Evolutionary conservation across 2,113 vertebrate species (phyloP), one percentile per base, ranked within the genome.

Genomic region (Toxotes chatareus): DNA sequence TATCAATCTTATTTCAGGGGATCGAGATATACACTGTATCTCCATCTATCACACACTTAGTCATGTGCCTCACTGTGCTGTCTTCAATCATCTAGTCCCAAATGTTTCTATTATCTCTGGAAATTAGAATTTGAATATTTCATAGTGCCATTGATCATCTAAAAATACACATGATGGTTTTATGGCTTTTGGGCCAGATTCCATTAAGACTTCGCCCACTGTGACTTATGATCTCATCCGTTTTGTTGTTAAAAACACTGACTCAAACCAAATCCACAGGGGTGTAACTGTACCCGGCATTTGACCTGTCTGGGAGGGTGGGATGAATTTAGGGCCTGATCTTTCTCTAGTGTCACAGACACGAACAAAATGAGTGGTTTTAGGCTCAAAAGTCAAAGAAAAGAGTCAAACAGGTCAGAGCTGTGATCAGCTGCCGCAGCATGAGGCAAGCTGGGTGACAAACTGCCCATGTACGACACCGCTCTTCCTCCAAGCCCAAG

Each of bases 101-200:
- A 90, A 90, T 83, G 77, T 87, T 89, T 88, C 90, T 87, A 92
- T 89, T 89, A 91, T 91, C 85, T 83, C 86, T 87, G 90, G 86
- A 91, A 90, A 93, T 94, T 85, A 92, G 72, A 85, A 83, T 88
- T 55, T 94, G 38, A 94, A 95, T 94, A 93, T 93, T 94, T 94
- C 60, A 93, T 86, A 67, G 31, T 14, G 47, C 59, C 86, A 90
- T 90, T 49, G 47, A 88, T 94, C 92, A 93, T 92, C 87, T 91
- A 91, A 91, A 93, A 92, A 93, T 93, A 90, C 74, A 73, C 84
- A 64, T 32, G 80, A 71, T 64, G 75, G 79, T 81, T 77, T 73
- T 21, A 66, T 67, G 40, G 85, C 73, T 85, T 80, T 73, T 10
- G 46, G 80, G 47, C 66, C 63, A 55, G 46, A 89, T 82, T 73